These are phyloP conservation scores for Pelecanoides urinatrix DNA, from an alignment of 2,113 vertebrate genomes.

Conservation along the genomic window DNA sequence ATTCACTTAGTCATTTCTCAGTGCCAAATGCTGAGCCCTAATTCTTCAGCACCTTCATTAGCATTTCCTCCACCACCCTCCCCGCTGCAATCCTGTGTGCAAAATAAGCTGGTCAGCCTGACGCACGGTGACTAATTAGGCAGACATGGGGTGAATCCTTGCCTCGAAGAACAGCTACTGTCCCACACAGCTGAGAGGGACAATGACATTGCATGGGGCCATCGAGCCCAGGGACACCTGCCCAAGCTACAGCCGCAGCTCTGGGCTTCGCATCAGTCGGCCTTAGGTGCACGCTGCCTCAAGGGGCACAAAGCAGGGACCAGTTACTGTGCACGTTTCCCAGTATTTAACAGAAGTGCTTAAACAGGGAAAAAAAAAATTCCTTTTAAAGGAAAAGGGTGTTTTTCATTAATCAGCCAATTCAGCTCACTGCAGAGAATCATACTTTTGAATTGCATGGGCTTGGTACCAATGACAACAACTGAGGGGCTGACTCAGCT, in stretches of 20 bases:
- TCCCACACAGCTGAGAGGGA: neutral
- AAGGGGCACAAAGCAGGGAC: too few species aligned
- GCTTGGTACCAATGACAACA: neutral
- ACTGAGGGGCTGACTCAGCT: neutral
- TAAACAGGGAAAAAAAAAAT: neutral
- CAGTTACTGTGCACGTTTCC: too few species aligned
- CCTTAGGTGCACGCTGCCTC: neutral
- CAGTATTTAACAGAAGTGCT: neutral
- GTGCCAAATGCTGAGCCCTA: neutral
- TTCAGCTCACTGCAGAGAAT: neutral
- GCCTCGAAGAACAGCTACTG: neutral
- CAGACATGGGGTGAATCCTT: neutral
- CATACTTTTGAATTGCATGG: neutral
- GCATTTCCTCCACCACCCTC: neutral
- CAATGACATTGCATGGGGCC: too few species aligned
- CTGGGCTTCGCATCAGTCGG: too few species aligned
- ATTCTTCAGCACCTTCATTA: neutral
- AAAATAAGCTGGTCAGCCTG: neutral
- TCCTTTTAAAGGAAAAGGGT: neutral
- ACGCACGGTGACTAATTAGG: accelerated
- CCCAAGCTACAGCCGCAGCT: neutral
- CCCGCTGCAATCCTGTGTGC: neutral
- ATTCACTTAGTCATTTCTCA: neutral
- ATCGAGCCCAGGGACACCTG: neutral
- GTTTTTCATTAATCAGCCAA: neutral